These are phyloP conservation scores for Zonitis immaculata DNA, from an alignment of 2,888 invertebrate species.

Conservation along the genomic window DNA sequence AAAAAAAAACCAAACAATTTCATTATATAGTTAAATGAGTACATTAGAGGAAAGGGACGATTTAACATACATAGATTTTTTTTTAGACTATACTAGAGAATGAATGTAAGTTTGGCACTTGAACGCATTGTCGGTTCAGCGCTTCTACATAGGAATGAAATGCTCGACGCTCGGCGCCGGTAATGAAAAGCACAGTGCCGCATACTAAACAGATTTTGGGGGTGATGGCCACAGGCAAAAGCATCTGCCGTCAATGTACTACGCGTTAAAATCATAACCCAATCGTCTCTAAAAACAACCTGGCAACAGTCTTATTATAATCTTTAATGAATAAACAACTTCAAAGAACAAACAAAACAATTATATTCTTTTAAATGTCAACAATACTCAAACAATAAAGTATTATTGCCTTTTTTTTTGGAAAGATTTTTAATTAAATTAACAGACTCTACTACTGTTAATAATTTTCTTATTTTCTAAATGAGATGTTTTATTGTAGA, in stretches of 20 bases:
- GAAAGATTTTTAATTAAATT: background rate
- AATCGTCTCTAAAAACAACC: background rate
- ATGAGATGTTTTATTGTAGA: background rate
- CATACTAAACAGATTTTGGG: constrained; percentile 53
- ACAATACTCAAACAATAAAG: too few species aligned
- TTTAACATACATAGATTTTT: constrained; percentile 12
- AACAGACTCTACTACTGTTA: too few species aligned
- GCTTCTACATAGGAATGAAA: constrained; percentile 39
- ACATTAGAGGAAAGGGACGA: constrained; percentile 12
- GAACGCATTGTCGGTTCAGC: constrained; percentile 28
- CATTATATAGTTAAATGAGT: constrained; percentile 6
- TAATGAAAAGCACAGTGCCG: constrained; percentile 59
- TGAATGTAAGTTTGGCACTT: constrained; percentile 22
- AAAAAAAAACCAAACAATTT: too few species aligned
- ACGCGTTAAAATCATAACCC: constrained; percentile 16
- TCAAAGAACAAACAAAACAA: background rate
- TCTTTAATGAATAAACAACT: background rate
- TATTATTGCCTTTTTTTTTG: too few species aligned
- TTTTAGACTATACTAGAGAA: constrained; percentile 16
- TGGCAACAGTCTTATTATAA: background rate
- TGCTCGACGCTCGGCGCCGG: constrained; percentile 49
- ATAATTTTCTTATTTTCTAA: background rate
- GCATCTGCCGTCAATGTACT: constrained; percentile 23
- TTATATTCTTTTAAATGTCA: too few species aligned
- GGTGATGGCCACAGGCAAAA: constrained; percentile 31